These are phyloP conservation scores for Xestoiulus laeticollis DNA, from an alignment of 2,888 invertebrate species.

Conservation along the genomic window DNA sequence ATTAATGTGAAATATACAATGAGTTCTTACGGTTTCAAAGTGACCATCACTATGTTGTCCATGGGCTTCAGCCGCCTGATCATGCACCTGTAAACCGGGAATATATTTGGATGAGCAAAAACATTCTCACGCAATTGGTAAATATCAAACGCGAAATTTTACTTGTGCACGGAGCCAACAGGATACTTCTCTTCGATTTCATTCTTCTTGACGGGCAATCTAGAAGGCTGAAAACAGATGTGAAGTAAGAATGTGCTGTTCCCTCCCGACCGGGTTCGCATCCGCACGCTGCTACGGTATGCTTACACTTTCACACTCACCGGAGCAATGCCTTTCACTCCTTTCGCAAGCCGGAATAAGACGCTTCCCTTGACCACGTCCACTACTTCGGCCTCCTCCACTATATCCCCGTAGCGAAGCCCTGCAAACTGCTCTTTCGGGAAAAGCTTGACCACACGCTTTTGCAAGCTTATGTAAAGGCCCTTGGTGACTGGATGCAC, in stretches of 20 bases:
- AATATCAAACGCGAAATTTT: neutral
- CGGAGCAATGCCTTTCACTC: neutral
- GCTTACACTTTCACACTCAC: neutral
- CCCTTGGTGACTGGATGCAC: conserved; percentile 24
- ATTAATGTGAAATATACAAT: neutral
- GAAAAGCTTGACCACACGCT: neutral
- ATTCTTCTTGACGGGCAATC: neutral
- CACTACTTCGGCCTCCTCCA: conserved; percentile 20
- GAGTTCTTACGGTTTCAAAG: neutral
- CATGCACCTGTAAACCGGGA: neutral
- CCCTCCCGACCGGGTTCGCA: too few species aligned
- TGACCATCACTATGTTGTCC: neutral
- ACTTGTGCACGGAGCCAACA: neutral
- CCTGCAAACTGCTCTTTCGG: neutral
- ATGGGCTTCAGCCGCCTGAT: neutral
- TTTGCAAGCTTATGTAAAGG: neutral
- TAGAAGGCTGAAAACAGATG: neutral
- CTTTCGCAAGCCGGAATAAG: neutral
- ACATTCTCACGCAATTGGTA: neutral
- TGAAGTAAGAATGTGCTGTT: too few species aligned
- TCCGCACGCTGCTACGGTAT: too few species aligned
- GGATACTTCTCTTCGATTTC: neutral
- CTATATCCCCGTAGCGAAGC: conserved; percentile 24
- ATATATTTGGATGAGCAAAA: too few species aligned
- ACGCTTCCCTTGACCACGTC: neutral